Percentiles rank a stretch among this genome's conserved stretches.
phyloP scores from a whole-genome alignment of 2,797 vertebrate species.

The Potorous gilbertii region DNA sequence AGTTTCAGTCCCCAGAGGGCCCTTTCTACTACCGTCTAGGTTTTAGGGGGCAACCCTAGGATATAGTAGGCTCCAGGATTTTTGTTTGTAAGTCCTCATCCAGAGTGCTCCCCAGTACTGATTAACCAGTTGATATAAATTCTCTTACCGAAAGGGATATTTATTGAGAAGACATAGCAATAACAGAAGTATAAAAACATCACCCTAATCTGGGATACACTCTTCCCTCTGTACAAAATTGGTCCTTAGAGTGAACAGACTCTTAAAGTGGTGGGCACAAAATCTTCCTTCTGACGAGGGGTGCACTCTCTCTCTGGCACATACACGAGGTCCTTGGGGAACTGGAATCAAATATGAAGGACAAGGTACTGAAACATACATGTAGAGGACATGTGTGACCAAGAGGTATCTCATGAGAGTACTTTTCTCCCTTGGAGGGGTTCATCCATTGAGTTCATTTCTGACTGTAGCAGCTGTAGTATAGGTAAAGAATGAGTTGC shows the following conservation, averaged over 20 bases:
- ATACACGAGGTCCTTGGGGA: background rate
- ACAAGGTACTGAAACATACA: background rate
- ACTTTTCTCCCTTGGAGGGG: background rate
- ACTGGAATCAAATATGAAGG: background rate
- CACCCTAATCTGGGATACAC: background rate
- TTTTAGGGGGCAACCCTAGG: background rate
- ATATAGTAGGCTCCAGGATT: background rate
- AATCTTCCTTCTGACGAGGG: background rate
- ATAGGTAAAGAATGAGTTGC: background rate
- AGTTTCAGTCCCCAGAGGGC: background rate
- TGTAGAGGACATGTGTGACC: background rate
- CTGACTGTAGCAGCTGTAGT: background rate
- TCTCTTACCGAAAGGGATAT: background rate
- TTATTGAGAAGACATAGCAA: background rate
- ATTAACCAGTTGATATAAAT: background rate
- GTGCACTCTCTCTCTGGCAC: background rate
- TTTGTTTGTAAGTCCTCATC: background rate
- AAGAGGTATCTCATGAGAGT: background rate
- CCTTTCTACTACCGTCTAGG: background rate
- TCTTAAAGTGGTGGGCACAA: background rate
- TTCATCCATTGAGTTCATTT: background rate
- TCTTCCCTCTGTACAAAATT: background rate
- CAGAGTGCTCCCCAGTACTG: background rate
- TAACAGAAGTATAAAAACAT: background rate
- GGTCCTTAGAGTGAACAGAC: background rate